Base-by-base conservation (phyloP, 2,113 vertebrate species). In the Stigmatopora argus region DNA sequence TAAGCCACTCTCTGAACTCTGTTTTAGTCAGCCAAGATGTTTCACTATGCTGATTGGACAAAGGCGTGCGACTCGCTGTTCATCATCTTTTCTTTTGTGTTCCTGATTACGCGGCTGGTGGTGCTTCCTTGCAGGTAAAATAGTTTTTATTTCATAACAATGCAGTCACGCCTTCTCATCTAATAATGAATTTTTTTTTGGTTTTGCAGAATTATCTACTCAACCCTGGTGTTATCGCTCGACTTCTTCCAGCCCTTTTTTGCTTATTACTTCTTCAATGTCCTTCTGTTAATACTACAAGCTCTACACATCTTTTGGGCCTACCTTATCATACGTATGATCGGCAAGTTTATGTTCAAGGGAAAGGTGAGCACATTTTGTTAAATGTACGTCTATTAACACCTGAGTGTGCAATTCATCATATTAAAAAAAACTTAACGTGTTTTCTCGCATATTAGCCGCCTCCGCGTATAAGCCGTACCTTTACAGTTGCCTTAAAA, bases 221-320 rank as follows among this genome's bases (percentile, higher is more conserved):
- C 91, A 41, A 94, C 94, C 0, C 84, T 93, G 70, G 90, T 92
- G 12, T 82, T 91, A 49, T 95, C 91, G 53, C 75, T 92, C 49
- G 77, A 91, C 51, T 84, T 87, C 66, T 90, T 82, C 19, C 15
- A 89, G 0, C 92, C 94, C 4, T 99, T 95, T 87, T 91, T 91
- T 1, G 94, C 90, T 70, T 99, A 96, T 74, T 98, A 95, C 77
- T 92, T 97, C 80, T 88, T 96, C 80, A 95, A 96, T 8, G 2
- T 1, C 1, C 92, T 97, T 5, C 89, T 99, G 71, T 45, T 90
- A 7, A 53, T 88, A 18, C 91, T 99, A 44, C 96, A 97, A 79
- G 49, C 87, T 7, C 90, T 99, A 41, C 95, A 98, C 26, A 7
- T 96, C 70, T 98, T 96, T 87, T 99, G 96, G 96, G 94, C 94